Evolutionary conservation across 2,113 vertebrate species (phyloP).

Genomic region (Trogon surrucura): DNA sequence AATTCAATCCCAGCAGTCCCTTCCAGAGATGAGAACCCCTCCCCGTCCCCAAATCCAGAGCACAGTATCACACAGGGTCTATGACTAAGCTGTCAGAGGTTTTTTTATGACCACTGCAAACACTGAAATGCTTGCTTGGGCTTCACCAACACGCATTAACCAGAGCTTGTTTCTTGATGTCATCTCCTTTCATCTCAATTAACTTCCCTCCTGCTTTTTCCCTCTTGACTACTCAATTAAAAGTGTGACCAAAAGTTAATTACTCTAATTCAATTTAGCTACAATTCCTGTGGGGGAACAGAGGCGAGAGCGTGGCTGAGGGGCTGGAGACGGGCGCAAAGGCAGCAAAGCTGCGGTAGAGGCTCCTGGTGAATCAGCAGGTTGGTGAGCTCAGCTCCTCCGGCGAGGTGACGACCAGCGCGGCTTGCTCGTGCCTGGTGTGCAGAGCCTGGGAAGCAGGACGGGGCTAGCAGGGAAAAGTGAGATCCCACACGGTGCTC

Average conservation of each 20-base stretch:
- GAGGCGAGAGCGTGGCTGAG: neutral
- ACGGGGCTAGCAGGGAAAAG: neutral
- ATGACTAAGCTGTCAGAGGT: neutral
- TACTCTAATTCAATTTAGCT: constrained; percentile 47
- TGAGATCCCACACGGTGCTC: neutral
- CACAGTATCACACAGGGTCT: neutral
- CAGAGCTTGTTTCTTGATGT: neutral
- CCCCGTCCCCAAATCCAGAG: neutral
- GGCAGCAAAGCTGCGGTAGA: neutral
- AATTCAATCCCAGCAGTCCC: neutral
- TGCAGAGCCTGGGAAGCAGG: neutral
- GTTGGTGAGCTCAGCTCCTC: neutral
- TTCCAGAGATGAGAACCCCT: neutral
- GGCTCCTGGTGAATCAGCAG: neutral
- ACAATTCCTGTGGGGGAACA: neutral
- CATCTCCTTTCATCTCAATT: constrained; percentile 48
- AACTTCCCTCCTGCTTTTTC: neutral
- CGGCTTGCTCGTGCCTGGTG: neutral
- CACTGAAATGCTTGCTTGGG: neutral
- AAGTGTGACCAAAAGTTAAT: constrained; percentile 55
- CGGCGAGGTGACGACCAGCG: neutral
- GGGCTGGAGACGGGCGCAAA: neutral
- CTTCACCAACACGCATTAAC: neutral
- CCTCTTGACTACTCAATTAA: constrained; percentile 17
- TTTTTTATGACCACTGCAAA: neutral